Conservation (phyloP, 1,140 invertebrate genomes). For the Caerostris darwini region DNA sequence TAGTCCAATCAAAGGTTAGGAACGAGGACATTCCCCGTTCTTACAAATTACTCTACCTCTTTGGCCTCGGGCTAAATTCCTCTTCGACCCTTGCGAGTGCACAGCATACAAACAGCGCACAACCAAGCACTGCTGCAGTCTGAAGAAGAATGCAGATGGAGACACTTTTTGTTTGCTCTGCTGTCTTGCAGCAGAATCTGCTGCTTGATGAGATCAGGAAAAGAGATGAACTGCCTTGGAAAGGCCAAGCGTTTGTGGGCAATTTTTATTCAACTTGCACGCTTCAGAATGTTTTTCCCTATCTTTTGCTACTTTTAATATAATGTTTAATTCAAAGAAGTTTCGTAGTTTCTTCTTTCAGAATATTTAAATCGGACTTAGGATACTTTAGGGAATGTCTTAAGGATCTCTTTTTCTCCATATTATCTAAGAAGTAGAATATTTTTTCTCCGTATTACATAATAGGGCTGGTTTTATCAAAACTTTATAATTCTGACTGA, state of each 20-base stretch:
- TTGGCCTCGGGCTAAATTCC: slow-evolving; percentile 38
- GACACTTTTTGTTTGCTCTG: slow-evolving; percentile 26
- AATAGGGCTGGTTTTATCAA: too few relatives aligned
- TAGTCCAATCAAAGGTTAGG: slow-evolving; percentile 67
- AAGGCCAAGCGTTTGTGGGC: background rate
- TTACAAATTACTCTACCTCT: slow-evolving; percentile 43
- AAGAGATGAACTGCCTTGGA: background rate
- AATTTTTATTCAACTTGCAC: background rate
- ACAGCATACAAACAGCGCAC: slow-evolving; percentile 29
- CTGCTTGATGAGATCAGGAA: background rate
- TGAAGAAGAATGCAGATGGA: slow-evolving; percentile 42
- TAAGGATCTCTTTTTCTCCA: too few relatives aligned
- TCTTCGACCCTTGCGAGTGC: slow-evolving; percentile 11
- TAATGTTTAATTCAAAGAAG: too few relatives aligned
- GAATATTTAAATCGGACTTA: too few relatives aligned
- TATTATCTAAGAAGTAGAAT: too few relatives aligned
- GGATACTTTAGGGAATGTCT: too few relatives aligned
- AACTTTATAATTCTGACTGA: too few relatives aligned
- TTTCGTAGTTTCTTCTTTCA: too few relatives aligned
- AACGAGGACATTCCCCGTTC: slow-evolving; percentile 65
- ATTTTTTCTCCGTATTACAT: too few relatives aligned
- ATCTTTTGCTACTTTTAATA: too few relatives aligned
- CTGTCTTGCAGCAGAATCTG: background rate
- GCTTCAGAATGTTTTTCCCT: background rate
- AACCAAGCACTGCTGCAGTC: background rate